Evolutionary conservation across 2,888 invertebrate species (phyloP), one percentile per base, ranked within the genome.

Genomic region (Chromoteleia sp.): DNA sequence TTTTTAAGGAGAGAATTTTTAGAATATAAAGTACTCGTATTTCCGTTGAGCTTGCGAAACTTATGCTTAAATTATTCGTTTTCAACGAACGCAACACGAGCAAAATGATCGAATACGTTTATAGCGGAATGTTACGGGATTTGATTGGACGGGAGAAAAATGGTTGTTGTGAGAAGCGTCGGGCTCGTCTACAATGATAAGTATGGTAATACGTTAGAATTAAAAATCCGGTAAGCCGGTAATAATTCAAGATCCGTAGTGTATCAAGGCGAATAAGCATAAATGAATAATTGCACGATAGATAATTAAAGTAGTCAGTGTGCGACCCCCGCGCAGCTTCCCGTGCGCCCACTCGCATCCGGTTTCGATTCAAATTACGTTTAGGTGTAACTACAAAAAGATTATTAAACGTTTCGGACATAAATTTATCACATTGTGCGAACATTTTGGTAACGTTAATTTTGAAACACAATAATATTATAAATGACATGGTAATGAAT

Each of bases 221-320:
- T 89, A 88, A 89, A 90, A 89, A 85, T 87, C 86, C 86, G 86
- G 86, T 87, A 90, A 89, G 88, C 89, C 88, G 87, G 89, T 88
- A 90, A 90, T 91, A 89, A 90, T 90, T 91, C 89, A 90, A 88
- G 89, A 89, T 90, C 88, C 88, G 84, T 85, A 87, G 87, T 90
- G 87, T 89, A 91, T 90, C 89, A 89, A 87, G 84, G 84, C 87
- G 88, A 91, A 91, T 91, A 90, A 90, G 91, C 91, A 91, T 91
- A 90, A 91, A 91, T 91, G 91, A 91, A 91, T 91, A 91, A 91
- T 87, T 88, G 89, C 87, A 80, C 86, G 88, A 90, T 91, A 89
- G 90, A 89, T 90, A 89, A 89, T 89, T 88, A 89, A 88, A 87
- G 86, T 87, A 86, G 79, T 79, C 83, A 85, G 76, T 82, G 82